Base-by-base conservation (phyloP, 30 jellyfish, hydroid and myxozoan species). In the Mastigias papua region DNA sequence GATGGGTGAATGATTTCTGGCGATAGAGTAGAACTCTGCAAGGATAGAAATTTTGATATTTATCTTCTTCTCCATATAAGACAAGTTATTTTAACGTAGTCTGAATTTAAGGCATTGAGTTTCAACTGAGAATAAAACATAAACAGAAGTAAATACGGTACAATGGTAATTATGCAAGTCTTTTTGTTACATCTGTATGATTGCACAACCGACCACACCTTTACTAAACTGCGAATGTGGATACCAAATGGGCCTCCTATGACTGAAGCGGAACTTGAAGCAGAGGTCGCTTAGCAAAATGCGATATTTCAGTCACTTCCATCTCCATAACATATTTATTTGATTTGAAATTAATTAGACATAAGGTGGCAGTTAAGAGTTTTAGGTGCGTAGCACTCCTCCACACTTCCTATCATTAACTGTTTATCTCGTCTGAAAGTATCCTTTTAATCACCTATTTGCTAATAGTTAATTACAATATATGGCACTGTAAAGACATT, bases 381-480 rank as follows among this genome's bases (percentile, higher is more conserved):
- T 42, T 34, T 35, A 58, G 42, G 88, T 58, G 88, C 64, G 22
- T 61, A 77, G 33, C 88, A 61, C 88, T 77, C 88, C 88, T 67
- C 73, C 61, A 30, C 64, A 57, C 57, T 30, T 77, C 78, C 88
- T 54, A 66, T 35, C 20, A 13, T 33, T 77, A 77, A 54, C 32
- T 54, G 25, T 50, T 58, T 63, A 77, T 77, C 58, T 54, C 46
- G 77, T 57, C 31, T 37, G 67, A 19, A 57, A 35, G 30, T 27
- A 66, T 57, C n/a, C 31, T 34, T n/a, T 29, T 77, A 77, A 77
- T 77, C 57, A 78, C 78, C 68, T 17, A 69, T 72, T 72, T 19
- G 68, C 23, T 42, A 2, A 28, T 34, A 35, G 26, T 33, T 72
- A 48, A 72, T 72, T 72, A 22, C 68, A 34, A n/a, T 72, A 2